Base-by-base conservation (phyloP, 2,113 vertebrate species). In the Catagonus wagneri region DNA sequence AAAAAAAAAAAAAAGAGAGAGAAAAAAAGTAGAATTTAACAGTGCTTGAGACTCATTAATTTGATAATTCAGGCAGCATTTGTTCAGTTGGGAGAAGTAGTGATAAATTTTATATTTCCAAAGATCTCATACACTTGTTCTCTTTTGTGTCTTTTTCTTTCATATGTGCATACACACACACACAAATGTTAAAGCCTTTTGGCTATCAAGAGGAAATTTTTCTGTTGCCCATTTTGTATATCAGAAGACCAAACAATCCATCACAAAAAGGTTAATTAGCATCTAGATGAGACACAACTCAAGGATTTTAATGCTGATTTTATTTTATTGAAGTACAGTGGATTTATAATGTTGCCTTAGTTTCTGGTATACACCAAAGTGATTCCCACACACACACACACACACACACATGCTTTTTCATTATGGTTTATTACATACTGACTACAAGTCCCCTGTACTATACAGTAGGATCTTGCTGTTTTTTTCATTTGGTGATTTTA, bases 201-300 rank as follows among this genome's bases (percentile, higher is more conserved):
- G 50, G 4, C 15, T 72, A 83, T 25, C 9, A 93, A 81, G 3
- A 16, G 10, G 5, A 76, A 1, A 58, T 29, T 88, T 75, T 93
- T 83, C 19, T 91, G 4, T 91, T 92, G 6, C 14, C 2, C 16
- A 20, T 56, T 80, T 10, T 80, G 32, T 34, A 20, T 58, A 71
- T 75, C 60, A 63, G 90, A 52, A 71, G 9, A 89, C 17, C 17
- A 95, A 93, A 74, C 1, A 74, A 94, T 93, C 29, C 44, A 71
- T 89, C 52, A 58, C 61, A 72, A 34, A 93, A 89, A 78, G 32
- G 58, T 94, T 92, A 95, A 88, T 92, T 17, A 97, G 27, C n/a
- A 50, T 54, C 15, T 29, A 93, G 19, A 61, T 36, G 15, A 95
- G 25, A 52, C 25, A 10, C 27, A 75, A 68, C 3, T 11, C 50